Percentiles rank a stretch among this genome's conserved stretches.
These are phyloP conservation scores for Hypotaenidia okinawae DNA, from an alignment of 2,797 vertebrate species.

Conservation along the genomic window DNA sequence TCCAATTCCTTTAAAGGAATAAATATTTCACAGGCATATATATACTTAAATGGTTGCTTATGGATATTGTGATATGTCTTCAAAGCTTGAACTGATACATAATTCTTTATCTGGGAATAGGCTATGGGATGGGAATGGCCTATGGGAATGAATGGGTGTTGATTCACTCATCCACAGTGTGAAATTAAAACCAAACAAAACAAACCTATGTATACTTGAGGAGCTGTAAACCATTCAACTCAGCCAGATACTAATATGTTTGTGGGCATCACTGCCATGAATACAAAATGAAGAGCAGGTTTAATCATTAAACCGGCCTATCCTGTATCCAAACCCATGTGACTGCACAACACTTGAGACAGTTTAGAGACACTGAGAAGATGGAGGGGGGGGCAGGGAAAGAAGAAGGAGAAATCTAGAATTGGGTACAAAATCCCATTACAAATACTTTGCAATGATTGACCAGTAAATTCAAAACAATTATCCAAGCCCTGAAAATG, in stretches of 20 bases:
- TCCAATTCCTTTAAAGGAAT: background rate
- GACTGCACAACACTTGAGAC: background rate
- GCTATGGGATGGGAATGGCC: background rate
- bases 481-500: background rate
- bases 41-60: background rate
- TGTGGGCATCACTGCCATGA: background rate
- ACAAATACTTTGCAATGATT: background rate
- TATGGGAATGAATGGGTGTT: background rate
- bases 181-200: background rate
- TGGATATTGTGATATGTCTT: background rate
- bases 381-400: no score
- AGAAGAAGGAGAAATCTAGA: background rate
- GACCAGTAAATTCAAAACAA: constrained; percentile 33
- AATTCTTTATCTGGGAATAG: background rate
- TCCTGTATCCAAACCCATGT: background rate
- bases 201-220: background rate
- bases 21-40: background rate
- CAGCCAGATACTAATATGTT: background rate
- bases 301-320: background rate
- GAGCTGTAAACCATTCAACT: background rate
- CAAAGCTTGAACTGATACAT: background rate
- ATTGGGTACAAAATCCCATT: background rate
- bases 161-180: background rate
- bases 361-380: background rate
- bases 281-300: background rate